phyloP scores from a whole-genome alignment of 2,113 vertebrate species.

The Entelurus aequoreus region DNA sequence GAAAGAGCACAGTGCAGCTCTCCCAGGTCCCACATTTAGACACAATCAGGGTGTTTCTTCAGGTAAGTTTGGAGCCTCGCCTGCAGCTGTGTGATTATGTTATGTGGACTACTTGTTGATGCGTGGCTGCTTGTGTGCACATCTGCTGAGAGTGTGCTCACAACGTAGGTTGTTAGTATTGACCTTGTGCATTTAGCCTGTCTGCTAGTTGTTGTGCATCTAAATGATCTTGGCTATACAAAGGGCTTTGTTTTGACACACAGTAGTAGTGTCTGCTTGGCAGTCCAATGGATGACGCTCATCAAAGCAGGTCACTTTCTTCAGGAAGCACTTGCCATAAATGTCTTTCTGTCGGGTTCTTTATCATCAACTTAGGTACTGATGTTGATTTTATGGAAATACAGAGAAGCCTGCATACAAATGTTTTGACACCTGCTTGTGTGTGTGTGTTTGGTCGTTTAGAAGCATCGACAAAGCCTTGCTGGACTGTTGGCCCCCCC shows the following conservation, averaged over 20 bases:
- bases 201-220: slow-evolving; percentile 57
- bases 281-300: too few relatives aligned
- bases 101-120: background rate
- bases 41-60: slow-evolving; percentile 33
- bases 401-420: background rate
- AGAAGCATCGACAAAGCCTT: slow-evolving; percentile 98
- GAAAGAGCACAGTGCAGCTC: slow-evolving; percentile 54
- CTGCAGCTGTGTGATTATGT: background rate
- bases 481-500: slow-evolving; percentile 95
- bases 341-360: background rate
- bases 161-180: slow-evolving; percentile 35
- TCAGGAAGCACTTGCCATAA: background rate
- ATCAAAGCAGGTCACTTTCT: background rate
- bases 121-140: background rate
- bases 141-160: slow-evolving; percentile 10
- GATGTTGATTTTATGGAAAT: background rate
- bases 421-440: slow-evolving; percentile 11
- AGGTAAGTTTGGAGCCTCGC: slow-evolving; percentile 51
- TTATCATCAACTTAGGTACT: background rate
- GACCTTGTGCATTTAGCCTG: slow-evolving; percentile 13
- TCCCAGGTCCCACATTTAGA: slow-evolving; percentile 31
- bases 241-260: slow-evolving; percentile 57
- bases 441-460: slow-evolving; percentile 53
- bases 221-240: slow-evolving; percentile 60
- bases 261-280: slow-evolving; percentile 17